Base-by-base conservation (phyloP, 1,140 invertebrate genomes). In the Halyomorpha halys region DNA sequence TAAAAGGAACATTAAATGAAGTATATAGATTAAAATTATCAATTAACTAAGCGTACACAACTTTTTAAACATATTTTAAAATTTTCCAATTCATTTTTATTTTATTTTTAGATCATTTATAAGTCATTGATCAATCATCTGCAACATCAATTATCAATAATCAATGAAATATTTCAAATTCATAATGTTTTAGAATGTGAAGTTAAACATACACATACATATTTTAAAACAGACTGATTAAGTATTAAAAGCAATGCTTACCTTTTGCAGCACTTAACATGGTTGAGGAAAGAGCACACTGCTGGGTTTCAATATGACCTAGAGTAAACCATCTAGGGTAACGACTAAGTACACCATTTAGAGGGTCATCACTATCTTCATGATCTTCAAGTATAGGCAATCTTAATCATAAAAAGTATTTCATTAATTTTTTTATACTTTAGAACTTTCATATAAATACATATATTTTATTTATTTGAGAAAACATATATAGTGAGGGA, bases 261-360 rank as follows among this genome's bases (percentile, higher is more conserved):
- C 82, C 80, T 80, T 85, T 86, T 19, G 85, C 83, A 34, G 84
- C 83, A 76, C 82, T 85, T 3, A 92, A 78, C 76, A 92, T 82
- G 0, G 88, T 90, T 19, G 84, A 86, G 30, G 87, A 87, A 1
- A 91, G 75, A 39, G 86, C 82, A 71, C 88, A 89, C 73, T 91
- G 89, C 72, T 91, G 87, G 21, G 85, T 83, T 76, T 91, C 89
- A 44, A 91, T 85, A 70, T 87, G 85, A 23, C 84, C 83, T 30
- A 87, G 71, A 15, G 84, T 85, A 70, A 85, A 86, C 85, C 85
- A 87, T 51, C 85, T 77, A 3, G 83, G 83, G 69, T 84, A 81
- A 73, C 75, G 75, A 75, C 72, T 79, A 74, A 78, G 76, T 79
- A 74, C 79, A 27, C 73, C 73, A n/a, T 74, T 76, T 3, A 74